A percentile compares a stretch with the other conserved stretches of the same genome.
phyloP scores from a whole-genome alignment of 2,113 vertebrate genomes.

The Heterocephalus glaber region DNA sequence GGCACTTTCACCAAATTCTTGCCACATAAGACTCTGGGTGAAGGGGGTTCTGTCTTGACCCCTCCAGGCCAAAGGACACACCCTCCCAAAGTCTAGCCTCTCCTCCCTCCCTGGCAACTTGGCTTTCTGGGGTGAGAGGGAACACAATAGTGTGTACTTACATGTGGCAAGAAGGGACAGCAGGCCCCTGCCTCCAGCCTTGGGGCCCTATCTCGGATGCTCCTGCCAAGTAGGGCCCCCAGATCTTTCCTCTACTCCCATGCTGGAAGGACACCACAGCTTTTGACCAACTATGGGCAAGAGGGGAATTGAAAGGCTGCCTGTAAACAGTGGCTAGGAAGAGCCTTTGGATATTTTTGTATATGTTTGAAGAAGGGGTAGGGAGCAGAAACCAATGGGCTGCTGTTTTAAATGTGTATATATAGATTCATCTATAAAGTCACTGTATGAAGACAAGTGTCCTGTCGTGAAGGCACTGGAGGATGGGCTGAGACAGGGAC shows the following conservation, averaged over 20 bases:
- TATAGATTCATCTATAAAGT: conserved; percentile 70
- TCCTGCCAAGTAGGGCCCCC: background rate
- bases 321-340: conserved; percentile 53
- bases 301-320: conserved; percentile 40
- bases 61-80: conserved; percentile 41
- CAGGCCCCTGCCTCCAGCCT: background rate
- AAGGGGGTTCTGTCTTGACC: conserved; percentile 50
- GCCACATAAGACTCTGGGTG: conserved; percentile 48
- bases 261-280: conserved; percentile 20
- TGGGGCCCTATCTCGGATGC: background rate
- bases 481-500: background rate
- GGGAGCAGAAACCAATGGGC: conserved; percentile 51
- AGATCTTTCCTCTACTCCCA: background rate
- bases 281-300: conserved; percentile 70
- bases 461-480: conserved; percentile 6
- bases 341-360: conserved; percentile 67
- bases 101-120: background rate
- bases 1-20: conserved; percentile 48
- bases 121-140: background rate
- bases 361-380: conserved; percentile 53
- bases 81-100: background rate
- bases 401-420: conserved; percentile 65
- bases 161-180: background rate
- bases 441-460: background rate
- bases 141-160: background rate